Percentiles rank a stretch among this genome's conserved stretches.
phyloP scores from a whole-genome alignment of 2,113 vertebrate genomes.

The Lethenteron camtschaticum region DNA sequence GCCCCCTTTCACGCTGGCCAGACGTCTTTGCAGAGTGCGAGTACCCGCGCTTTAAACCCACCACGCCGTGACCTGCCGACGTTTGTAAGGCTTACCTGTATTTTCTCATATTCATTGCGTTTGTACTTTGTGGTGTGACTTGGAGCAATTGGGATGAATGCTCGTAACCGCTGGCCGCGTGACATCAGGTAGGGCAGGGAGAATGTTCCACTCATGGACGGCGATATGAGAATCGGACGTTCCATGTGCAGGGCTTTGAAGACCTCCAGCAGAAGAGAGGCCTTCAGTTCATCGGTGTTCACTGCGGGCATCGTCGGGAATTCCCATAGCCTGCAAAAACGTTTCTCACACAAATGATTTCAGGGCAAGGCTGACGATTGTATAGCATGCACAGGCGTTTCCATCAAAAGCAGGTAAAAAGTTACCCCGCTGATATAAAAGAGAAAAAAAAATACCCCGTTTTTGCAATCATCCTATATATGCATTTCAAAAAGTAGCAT shows the following conservation, averaged over 20 bases:
- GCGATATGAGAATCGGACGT: constrained; percentile 48
- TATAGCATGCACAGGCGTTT: no score
- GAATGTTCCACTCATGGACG: constrained; percentile 76
- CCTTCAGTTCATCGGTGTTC: constrained; percentile 35
- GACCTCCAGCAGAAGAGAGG: constrained; percentile 34
- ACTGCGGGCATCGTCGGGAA: constrained; percentile 29
- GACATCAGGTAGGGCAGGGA: constrained; percentile 59
- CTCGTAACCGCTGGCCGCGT: constrained; percentile 27
- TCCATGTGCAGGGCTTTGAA: constrained; percentile 36
- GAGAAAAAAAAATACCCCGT: no score
- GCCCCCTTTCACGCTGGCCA: not conserved
- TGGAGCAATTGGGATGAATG: constrained; percentile 58
- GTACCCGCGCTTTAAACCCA: not conserved
- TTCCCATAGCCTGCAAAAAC: constrained; percentile 45
- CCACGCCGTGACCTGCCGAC: not conserved
- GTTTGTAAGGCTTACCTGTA: constrained; percentile 34
- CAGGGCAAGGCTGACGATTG: no score
- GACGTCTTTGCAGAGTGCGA: no score
- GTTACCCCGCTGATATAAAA: no score
- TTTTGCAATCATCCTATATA: no score
- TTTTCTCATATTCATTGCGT: constrained; percentile 36
- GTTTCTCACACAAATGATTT: no score
- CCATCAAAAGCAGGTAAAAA: no score
- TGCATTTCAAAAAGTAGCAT: no score
- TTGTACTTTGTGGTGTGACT: constrained; percentile 47